These are phyloP conservation scores for Thaumetopoea pityocampa DNA, from an alignment of 1,140 invertebrate species.

Conservation along the genomic window DNA sequence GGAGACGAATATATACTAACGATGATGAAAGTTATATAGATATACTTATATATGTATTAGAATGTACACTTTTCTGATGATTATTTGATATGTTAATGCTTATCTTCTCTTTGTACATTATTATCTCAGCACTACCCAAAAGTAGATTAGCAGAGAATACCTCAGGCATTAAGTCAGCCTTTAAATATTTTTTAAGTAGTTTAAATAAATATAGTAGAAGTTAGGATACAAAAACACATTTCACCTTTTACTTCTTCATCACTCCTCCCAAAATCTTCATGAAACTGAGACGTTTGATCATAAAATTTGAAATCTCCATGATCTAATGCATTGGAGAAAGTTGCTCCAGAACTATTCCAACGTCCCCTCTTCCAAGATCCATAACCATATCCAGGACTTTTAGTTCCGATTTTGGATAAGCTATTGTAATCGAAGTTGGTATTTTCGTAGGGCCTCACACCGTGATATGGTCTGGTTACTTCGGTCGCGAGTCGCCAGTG, in stretches of 20 bases:
- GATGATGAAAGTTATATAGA: too few species aligned
- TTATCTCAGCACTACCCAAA: too few species aligned
- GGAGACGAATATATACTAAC: too few species aligned
- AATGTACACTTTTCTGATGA: too few species aligned
- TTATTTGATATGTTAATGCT: too few species aligned
- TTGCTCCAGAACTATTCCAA: constrained; percentile 43
- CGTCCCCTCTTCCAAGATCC: constrained; percentile 42
- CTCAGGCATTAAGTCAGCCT: too few species aligned
- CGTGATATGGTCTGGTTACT: constrained; percentile 27
- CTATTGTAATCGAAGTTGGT: constrained; percentile 53
- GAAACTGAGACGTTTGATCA: constrained; percentile 11
- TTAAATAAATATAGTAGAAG: too few species aligned
- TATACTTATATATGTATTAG: too few species aligned
- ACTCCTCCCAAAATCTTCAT: constrained; percentile 28
- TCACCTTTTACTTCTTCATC: constrained; percentile 45
- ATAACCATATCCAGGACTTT: constrained; percentile 33
- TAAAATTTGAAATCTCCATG: constrained; percentile 30
- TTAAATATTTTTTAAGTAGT: too few species aligned
- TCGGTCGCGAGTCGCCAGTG: constrained; percentile 45
- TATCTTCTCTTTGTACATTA: too few species aligned
- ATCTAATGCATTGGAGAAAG: constrained; percentile 27
- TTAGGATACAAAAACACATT: neutral
- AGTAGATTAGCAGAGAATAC: too few species aligned
- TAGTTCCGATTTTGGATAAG: constrained; percentile 32
- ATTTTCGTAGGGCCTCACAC: constrained; percentile 33